These are phyloP conservation scores for Plebejus melissa DNA, from an alignment of 2,888 invertebrate species.

Conservation along the genomic window DNA sequence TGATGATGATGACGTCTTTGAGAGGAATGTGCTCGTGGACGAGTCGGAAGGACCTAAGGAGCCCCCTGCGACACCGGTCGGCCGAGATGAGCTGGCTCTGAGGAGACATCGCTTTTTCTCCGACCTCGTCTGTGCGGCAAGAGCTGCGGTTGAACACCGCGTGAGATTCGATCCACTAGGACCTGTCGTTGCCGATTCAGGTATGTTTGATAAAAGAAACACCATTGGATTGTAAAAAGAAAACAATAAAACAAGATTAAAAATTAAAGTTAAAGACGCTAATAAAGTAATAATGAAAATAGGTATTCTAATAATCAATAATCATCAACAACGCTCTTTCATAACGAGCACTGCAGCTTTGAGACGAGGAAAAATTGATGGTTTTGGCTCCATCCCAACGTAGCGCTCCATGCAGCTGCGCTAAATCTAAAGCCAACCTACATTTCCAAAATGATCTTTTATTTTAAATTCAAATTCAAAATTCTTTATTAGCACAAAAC, in stretches of 20 bases:
- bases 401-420: conserved; percentile 33
- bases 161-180: conserved; percentile 87
- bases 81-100: conserved; percentile 87
- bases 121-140: conserved; percentile 85
- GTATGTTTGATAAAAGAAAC: conserved; percentile 45
- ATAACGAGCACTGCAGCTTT: conserved; percentile 30
- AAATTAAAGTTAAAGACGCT: neutral
- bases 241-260: neutral
- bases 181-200: conserved; percentile 80
- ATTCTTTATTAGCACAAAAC: too few species aligned
- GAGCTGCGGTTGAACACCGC: conserved; percentile 85
- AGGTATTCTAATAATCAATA: neutral
- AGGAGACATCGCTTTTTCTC: conserved; percentile 88
- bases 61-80: conserved; percentile 87
- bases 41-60: conserved; percentile 78
- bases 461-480: neutral
- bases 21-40: conserved; percentile 58
- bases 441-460: conserved; percentile 4
- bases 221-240: neutral
- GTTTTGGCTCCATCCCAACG: conserved; percentile 44
- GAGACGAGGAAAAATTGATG: conserved; percentile 41
- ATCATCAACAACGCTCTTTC: conserved; percentile 8
- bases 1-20: conserved; percentile 83
- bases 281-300: neutral
- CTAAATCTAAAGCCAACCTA: conserved; percentile 21